Conservation (phyloP, 92 coral and sea anemone genomes). For the Hydrozoanthus gracilis region DNA sequence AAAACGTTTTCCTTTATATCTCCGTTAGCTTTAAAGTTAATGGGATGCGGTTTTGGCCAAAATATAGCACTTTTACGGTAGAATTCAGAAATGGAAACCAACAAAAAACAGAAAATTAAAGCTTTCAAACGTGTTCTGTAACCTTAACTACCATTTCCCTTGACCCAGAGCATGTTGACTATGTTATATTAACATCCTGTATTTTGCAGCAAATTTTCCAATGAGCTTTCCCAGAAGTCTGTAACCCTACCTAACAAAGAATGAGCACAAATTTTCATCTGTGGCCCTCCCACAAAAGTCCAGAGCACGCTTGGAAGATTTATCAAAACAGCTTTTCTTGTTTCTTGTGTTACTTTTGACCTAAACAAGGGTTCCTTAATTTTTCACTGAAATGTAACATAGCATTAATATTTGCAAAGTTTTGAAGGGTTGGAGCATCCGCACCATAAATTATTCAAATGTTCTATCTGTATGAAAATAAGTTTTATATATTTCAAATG, state of each 20-base stretch:
- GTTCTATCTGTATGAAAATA: slow-evolving; percentile 33
- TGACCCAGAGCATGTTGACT: too few species aligned
- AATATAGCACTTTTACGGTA: too few species aligned
- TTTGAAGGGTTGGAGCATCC: slow-evolving; percentile 30
- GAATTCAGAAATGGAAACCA: too few species aligned
- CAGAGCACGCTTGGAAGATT: slow-evolving; percentile 33
- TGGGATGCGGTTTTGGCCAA: too few species aligned
- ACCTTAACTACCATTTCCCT: too few species aligned
- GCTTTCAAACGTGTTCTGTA: too few species aligned
- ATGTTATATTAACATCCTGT: too few species aligned
- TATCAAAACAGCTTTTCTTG: not conserved
- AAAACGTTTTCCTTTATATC: too few species aligned
- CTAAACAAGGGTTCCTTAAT: slow-evolving; percentile 27
- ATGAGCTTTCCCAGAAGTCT: slow-evolving; percentile 34
- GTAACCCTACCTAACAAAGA: slow-evolving; percentile 39
- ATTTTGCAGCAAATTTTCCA: slow-evolving; percentile 8
- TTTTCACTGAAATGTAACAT: slow-evolving; percentile 39
- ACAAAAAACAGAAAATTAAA: too few species aligned
- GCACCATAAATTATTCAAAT: slow-evolving; percentile 36
- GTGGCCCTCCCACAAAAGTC: slow-evolving; percentile 32
- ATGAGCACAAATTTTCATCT: slow-evolving; percentile 35
- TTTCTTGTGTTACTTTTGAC: slow-evolving; percentile 37
- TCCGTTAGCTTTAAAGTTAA: too few species aligned
- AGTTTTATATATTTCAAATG: slow-evolving; percentile 29
- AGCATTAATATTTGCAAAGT: slow-evolving; percentile 37